These are phyloP conservation scores for Triplophysa siluroides DNA, from an alignment of 2,113 vertebrate genomes.

Conservation along the genomic window DNA sequence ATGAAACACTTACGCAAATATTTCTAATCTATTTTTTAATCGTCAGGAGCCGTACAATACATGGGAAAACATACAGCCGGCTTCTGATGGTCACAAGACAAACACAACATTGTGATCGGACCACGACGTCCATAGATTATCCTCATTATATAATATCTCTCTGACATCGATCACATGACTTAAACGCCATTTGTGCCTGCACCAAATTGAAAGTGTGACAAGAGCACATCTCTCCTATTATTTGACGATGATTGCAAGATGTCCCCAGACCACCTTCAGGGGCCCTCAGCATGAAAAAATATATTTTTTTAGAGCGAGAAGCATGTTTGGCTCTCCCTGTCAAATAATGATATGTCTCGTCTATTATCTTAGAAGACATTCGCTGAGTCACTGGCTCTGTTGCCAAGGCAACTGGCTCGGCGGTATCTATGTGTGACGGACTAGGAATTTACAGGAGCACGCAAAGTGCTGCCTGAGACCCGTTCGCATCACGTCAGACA, in stretches of 20 bases:
- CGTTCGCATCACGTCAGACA: slow-evolving; percentile 30
- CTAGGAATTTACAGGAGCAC: slow-evolving; percentile 24
- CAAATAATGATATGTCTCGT: slow-evolving; percentile 11
- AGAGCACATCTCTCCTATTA: not conserved
- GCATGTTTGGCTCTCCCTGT: not conserved
- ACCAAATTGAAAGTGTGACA: not conserved
- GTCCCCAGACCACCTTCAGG: not conserved
- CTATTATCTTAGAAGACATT: slow-evolving; percentile 16
- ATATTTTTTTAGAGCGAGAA: not conserved
- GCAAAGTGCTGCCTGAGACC: not conserved
- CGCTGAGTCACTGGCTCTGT: slow-evolving; percentile 43
- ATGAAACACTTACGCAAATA: too few species aligned
- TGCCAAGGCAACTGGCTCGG: slow-evolving; percentile 39
- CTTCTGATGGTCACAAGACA: not conserved
- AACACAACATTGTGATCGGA: not conserved
- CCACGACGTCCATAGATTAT: not conserved
- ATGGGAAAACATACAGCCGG: not conserved
- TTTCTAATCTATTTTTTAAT: too few species aligned
- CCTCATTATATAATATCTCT: not conserved
- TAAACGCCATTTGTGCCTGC: not conserved
- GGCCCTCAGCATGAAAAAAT: not conserved
- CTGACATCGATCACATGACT: not conserved
- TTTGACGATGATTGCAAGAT: not conserved
- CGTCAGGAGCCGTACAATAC: not conserved
- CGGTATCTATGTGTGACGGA: slow-evolving; percentile 14